Percentiles rank a stretch among this genome's conserved stretches.
These are phyloP conservation scores for Sanderia malayensis DNA, from an alignment of 30 jellyfish, hydroid and myxozoan species.

Conservation along the genomic window DNA sequence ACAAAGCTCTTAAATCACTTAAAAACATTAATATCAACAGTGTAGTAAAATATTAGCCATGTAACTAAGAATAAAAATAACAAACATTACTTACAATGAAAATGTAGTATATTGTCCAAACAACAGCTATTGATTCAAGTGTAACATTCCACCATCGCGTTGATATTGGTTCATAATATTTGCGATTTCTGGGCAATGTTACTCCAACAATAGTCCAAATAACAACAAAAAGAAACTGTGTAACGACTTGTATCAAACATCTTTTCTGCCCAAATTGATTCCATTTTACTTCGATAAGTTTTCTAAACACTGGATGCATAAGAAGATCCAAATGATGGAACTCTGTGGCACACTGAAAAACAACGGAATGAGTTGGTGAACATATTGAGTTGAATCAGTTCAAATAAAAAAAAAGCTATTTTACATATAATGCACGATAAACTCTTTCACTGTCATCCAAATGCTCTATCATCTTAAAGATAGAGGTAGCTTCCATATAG, in stretches of 20 bases:
- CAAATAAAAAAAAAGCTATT: no score
- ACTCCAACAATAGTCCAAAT: conserved; percentile 85
- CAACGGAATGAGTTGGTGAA: no score
- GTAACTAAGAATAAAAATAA: no score
- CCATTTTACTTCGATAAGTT: conserved; percentile 85
- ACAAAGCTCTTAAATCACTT: no score
- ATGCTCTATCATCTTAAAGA: no score
- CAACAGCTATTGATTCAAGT: conserved; percentile 66
- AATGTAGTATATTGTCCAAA: conserved; percentile 64
- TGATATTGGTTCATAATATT: conserved; percentile 54
- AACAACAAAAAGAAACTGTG: conserved; percentile 69
- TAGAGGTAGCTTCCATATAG: no score
- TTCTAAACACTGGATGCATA: conserved; percentile 86
- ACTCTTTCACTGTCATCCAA: no score
- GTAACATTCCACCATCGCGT: conserved; percentile 83
- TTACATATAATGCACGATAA: no score
- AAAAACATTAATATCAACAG: no score
- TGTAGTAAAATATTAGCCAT: no score
- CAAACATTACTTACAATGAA: conserved; percentile 51
- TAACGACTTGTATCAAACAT: conserved; percentile 49
- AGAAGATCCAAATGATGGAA: conserved; percentile 78
- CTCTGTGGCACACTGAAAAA: conserved; percentile 68
- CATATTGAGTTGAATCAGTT: no score
- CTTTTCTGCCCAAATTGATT: conserved; percentile 63
- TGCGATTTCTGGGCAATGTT: conserved; percentile 67